Conservation (phyloP, 2,888 invertebrate species). For the Tachystola acroxantha region DNA sequence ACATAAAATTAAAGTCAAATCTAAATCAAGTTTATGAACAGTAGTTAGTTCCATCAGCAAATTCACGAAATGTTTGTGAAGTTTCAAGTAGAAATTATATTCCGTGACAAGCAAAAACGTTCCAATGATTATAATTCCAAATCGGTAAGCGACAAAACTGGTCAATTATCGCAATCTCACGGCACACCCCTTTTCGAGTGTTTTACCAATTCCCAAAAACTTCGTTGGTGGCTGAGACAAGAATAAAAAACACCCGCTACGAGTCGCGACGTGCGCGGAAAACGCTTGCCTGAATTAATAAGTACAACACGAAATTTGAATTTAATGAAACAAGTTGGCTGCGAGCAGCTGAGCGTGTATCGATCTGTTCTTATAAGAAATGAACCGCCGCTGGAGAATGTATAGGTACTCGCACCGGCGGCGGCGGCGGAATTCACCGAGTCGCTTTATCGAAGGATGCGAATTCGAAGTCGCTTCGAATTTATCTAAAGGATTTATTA, state of each 20-base stretch:
- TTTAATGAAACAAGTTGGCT: slow-evolving; percentile 78
- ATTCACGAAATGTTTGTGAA: no score
- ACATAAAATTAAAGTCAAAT: no score
- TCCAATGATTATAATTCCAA: no score
- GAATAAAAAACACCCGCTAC: slow-evolving; percentile 61
- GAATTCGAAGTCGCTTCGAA: neutral
- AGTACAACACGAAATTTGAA: slow-evolving; percentile 79
- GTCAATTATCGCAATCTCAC: slow-evolving; percentile 21
- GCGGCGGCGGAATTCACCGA: slow-evolving; percentile 1
- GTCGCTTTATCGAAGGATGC: neutral
- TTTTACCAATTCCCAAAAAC: slow-evolving; percentile 27
- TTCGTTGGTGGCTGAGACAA: slow-evolving; percentile 35
- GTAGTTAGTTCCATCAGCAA: no score
- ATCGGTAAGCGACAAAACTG: slow-evolving; percentile 14
- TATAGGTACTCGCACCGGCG: slow-evolving; percentile 5
- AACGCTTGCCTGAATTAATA: slow-evolving; percentile 73
- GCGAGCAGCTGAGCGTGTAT: slow-evolving; percentile 68
- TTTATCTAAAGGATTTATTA: neutral
- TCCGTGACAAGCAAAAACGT: no score
- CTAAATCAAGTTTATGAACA: no score
- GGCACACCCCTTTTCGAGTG: slow-evolving; percentile 22
- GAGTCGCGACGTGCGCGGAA: slow-evolving; percentile 51
- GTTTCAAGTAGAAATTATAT: no score
- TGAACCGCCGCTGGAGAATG: slow-evolving; percentile 26
- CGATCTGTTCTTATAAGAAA: slow-evolving; percentile 58